phyloP scores from a whole-genome alignment of 2,888 invertebrate species.

The Phengaris alcon region DNA sequence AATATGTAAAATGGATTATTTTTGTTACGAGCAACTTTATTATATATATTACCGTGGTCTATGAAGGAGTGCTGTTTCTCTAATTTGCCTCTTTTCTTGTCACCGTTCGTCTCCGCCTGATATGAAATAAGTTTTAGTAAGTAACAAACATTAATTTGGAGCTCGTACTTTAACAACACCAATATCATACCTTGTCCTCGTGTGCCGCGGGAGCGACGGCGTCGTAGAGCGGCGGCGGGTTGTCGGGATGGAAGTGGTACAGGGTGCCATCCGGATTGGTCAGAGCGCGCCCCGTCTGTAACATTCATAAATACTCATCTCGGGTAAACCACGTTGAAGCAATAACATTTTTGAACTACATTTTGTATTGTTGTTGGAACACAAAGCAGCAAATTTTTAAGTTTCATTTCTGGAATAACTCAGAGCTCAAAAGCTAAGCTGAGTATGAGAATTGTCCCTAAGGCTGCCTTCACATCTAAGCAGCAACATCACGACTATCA shows the following conservation, averaged over 20 bases:
- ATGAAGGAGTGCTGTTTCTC: conserved; percentile 73
- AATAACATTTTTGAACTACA: too few species aligned
- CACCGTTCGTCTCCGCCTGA: conserved; percentile 54
- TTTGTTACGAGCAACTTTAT: too few species aligned
- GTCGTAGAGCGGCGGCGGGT: conserved; percentile 76
- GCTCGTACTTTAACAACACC: too few species aligned
- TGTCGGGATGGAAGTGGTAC: conserved; percentile 87
- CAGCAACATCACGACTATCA: too few species aligned
- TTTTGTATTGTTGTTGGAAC: too few species aligned
- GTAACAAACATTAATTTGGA: background rate
- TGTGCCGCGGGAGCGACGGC: conserved; percentile 29
- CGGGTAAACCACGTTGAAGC: too few species aligned
- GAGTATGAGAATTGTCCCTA: too few species aligned
- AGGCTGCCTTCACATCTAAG: too few species aligned
- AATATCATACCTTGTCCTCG: conserved; percentile 23
- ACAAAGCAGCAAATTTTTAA: too few species aligned
- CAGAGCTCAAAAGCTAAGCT: too few species aligned
- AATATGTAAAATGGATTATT: too few species aligned
- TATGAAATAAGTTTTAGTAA: conserved; percentile 32
- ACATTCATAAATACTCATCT: background rate
- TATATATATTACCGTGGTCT: conserved; percentile 54
- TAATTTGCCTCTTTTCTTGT: conserved; percentile 64
- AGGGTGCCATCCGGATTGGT: conserved; percentile 87
- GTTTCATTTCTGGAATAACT: too few species aligned
- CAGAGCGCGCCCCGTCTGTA: conserved; percentile 85